phyloP scores from a whole-genome alignment of 2,113 vertebrate species.

The Seriola dumerili region DNA sequence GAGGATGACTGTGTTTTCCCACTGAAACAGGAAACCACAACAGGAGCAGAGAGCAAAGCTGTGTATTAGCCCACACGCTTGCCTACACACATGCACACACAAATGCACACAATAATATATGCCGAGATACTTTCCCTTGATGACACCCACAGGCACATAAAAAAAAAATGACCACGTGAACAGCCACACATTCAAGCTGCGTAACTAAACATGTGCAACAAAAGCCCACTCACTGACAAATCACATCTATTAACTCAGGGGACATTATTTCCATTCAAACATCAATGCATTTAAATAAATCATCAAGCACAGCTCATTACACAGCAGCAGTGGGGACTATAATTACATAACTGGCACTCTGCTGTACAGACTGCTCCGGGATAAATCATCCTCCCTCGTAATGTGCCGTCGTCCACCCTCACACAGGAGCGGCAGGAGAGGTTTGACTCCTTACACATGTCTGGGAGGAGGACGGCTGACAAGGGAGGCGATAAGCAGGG shows the following conservation, averaged over 20 bases:
- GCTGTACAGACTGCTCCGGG: constrained; percentile 54
- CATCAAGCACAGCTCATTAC: constrained; percentile 53
- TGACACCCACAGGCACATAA: constrained; percentile 63
- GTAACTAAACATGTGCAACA: constrained; percentile 40
- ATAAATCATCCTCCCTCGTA: constrained; percentile 57
- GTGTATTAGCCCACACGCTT: constrained; percentile 64
- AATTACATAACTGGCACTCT: constrained; percentile 69
- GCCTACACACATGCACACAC: constrained; percentile 57
- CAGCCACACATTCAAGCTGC: constrained; percentile 32
- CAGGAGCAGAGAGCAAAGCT: constrained; percentile 26
- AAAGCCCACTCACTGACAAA: constrained; percentile 48
- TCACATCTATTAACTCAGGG: constrained; percentile 31
- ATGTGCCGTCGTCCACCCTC: constrained; percentile 35
- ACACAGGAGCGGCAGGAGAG: constrained; percentile 37
- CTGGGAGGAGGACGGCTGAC: constrained; percentile 11
- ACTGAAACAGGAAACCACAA: constrained; percentile 25
- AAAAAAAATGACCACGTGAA: constrained; percentile 25
- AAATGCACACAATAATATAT: constrained; percentile 46
- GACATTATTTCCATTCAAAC: constrained; percentile 47
- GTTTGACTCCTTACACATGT: constrained; percentile 41
- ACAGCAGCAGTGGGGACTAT: constrained; percentile 56
- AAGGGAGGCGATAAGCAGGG: neutral
- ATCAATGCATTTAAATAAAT: constrained; percentile 62
- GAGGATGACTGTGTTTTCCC: constrained; percentile 29
- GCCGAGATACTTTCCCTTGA: constrained; percentile 50